These are phyloP conservation scores for Apodemus sylvaticus DNA, from an alignment of 2,113 vertebrate genomes.

Conservation along the genomic window DNA sequence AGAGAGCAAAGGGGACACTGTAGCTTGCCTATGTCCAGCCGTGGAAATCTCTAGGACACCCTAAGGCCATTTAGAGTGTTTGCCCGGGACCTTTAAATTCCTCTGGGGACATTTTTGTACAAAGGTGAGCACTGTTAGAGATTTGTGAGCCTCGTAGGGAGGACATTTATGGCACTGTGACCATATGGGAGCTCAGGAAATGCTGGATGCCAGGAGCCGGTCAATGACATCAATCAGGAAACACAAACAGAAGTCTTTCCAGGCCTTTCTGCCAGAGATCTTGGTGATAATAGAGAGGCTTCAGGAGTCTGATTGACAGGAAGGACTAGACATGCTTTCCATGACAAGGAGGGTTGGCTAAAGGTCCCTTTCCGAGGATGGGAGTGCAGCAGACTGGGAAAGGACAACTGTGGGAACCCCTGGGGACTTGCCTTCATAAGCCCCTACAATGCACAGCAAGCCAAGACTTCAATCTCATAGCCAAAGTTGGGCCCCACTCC, in stretches of 20 bases:
- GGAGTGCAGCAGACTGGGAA: background rate
- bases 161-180: background rate
- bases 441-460: too few relatives aligned
- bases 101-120: background rate
- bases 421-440: background rate
- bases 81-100: background rate
- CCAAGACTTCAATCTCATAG: background rate
- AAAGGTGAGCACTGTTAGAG: background rate
- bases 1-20: too few relatives aligned
- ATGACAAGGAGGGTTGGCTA: background rate
- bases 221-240: slow-evolving; percentile 41
- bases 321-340: background rate
- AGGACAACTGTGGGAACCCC: background rate
- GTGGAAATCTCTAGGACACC: background rate
- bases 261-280: background rate
- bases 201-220: background rate
- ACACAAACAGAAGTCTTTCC: slow-evolving; percentile 53
- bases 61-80: background rate
- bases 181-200: slow-evolving; percentile 8
- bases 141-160: background rate
- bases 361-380: background rate
- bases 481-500: background rate
- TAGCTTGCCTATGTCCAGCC: background rate
- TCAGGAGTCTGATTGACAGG: background rate
- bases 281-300: background rate